Base-by-base conservation (phyloP, 2,888 invertebrate genomes). In the Tromatobia lineatoria region DNA sequence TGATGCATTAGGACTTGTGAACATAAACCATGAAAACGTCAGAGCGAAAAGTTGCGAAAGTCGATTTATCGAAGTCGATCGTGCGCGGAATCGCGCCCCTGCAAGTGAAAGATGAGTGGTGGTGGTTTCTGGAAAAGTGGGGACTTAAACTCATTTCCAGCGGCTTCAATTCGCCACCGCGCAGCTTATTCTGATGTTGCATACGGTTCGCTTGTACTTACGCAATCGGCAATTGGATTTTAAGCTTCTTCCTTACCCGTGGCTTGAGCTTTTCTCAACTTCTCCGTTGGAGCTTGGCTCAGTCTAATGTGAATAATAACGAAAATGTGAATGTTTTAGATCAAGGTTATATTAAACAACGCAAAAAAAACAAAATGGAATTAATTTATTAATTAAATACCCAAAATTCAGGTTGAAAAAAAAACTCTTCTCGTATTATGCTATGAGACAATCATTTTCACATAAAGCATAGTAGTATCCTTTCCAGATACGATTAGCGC, bases 61-160 rank as follows among this genome's bases (percentile, higher is more conserved):
- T 54, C 52, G 52, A 54, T n/a, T 18, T 18, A 54, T 54, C 18
- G 52, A 54, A 54, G n/a, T 20, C 52, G 52, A 20, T 54, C 52
- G 52, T 54, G 20, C 52, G 52, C 23, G 52, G 20, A 54, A 54
- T 54, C 20, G 4, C 3, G 18, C 18, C n/a, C 20, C 52, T 54
- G 52, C 20, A 20, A n/a, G 52, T 54, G 52, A 54, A 20, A 54
- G 52, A 54, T 54, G 18, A 47, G n/a, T n/a, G 47, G 47, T 47
- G 47, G 47, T 47, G 47, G 47, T n/a, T 47, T 47, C 47, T n/a
- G 13, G 3, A n/a, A 47, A 47, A 38, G 38, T 38, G 38, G 38
- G 1, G 10, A 10, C 52, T 20, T 3, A 18, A 54, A 54, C 52
- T 54, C 52, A 8, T 54, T 54, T 54, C 20, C 52, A 8, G 52